Base-by-base conservation (phyloP, 53 echinoderm and acorn worm genomes). In the Astropecten irregularis region DNA sequence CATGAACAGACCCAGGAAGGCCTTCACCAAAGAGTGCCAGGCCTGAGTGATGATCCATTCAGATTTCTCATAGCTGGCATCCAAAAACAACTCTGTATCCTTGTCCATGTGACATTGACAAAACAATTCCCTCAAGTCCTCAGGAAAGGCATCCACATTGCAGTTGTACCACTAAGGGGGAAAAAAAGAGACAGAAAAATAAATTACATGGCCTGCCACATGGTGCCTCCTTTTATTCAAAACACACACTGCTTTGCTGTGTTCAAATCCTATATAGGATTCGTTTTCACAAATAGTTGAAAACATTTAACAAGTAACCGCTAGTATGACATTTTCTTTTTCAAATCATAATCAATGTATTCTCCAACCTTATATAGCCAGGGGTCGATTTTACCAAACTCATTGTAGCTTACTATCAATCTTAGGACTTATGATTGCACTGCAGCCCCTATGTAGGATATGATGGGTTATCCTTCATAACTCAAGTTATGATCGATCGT, bases 11-110 rank as follows among this genome's bases (percentile, higher is more conserved):
- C 86, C 66, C 11, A 93, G 63, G 26, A 85, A 65, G 1, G 79
- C 53, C 52, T 91, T 96, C 30, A 83, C 89, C 49, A 94, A 13
- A 16, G 84, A 86, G 53, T 96, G 89, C 88, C 91, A 91, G 62
- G 92, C 63, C 29, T 96, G 93, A 15, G 92, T 96, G 22, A 94
- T 40, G 14, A 93, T 49, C 96, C 96, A 96, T 44, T 92, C 90
- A 32, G 93, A 96, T 68, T 96, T 91, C 59, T 91, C 89, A 48
- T 96, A 93, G 51, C 91, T 85, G 18, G 29, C 19, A 40, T 96
- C 91, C 2, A 96, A 85, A 68, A 96, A 96, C 31, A 35, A 13
- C 42, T 84, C 76, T 4, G 96, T 94, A 4, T 61, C 87, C 26
- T 19, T 47, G 60, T 96, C 96, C 23, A 91, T 61, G 53, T 74